Conservation (phyloP, 2,888 invertebrate genomes). For the Myathropa florea region DNA sequence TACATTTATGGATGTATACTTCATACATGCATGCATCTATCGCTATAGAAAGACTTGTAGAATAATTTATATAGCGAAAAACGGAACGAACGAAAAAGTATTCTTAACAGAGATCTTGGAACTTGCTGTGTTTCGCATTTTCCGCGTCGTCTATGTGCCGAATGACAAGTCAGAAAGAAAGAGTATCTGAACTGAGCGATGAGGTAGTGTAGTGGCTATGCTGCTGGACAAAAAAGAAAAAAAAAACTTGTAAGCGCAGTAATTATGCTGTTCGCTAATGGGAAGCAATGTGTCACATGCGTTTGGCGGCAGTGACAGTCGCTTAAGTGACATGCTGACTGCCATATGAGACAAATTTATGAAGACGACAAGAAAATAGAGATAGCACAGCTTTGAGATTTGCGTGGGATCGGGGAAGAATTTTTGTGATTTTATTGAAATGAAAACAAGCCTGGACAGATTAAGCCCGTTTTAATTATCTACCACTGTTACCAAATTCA, state of each 20-base stretch:
- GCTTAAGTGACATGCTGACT: conserved; percentile 70
- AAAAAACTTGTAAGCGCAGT: conserved; percentile 59
- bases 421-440: conserved; percentile 51
- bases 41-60: conserved; percentile 32
- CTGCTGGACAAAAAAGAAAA: conserved; percentile 54
- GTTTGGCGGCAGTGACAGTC: conserved; percentile 70
- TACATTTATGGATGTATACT: background rate
- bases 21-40: background rate
- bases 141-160: conserved; percentile 26
- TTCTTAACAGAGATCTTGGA: conserved; percentile 44
- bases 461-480: conserved; percentile 39
- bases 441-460: conserved; percentile 21
- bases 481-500: conserved; percentile 24
- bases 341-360: conserved; percentile 70
- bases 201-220: conserved; percentile 32
- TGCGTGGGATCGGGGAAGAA: conserved; percentile 62
- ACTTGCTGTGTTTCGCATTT: conserved; percentile 44
- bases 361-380: conserved; percentile 47
- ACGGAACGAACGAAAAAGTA: conserved; percentile 23
- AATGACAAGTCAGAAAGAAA: conserved; percentile 9
- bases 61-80: conserved; percentile 63
- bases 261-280: conserved; percentile 71
- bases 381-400: conserved; percentile 48
- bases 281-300: conserved; percentile 71
- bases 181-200: conserved; percentile 20